Evolutionary conservation across 2,113 vertebrate genomes (phyloP).

Genomic region (Marcusenius ussheri): DNA sequence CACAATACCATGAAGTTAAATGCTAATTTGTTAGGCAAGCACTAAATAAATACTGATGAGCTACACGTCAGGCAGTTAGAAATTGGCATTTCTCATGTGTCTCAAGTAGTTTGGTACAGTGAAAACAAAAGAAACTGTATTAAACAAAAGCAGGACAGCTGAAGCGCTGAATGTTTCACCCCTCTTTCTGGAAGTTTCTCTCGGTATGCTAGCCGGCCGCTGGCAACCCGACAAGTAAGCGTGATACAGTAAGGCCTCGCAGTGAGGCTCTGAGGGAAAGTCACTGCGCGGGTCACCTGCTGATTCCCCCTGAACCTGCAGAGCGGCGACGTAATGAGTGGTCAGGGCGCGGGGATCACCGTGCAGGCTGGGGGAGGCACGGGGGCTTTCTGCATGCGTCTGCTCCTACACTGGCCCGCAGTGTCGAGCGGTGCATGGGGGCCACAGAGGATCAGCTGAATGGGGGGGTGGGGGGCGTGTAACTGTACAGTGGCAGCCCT

Average conservation of each 20-base stretch:
- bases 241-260: background rate
- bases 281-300: background rate
- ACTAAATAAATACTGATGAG: constrained; percentile 53
- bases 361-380: background rate
- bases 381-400: constrained; percentile 23
- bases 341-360: background rate
- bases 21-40: constrained; percentile 32
- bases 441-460: constrained; percentile 32
- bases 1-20: constrained; percentile 38
- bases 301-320: background rate
- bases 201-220: background rate
- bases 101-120: constrained; percentile 71
- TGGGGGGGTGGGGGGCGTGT: background rate
- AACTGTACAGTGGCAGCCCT: constrained; percentile 51
- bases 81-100: constrained; percentile 57
- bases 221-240: background rate
- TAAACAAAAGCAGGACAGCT: constrained; percentile 23
- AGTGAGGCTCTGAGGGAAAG: background rate
- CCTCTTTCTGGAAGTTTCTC: background rate
- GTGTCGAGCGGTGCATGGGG: constrained; percentile 44
- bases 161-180: background rate
- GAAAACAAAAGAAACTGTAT: constrained; percentile 38
- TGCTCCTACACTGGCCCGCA: constrained; percentile 55
- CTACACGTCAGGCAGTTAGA: constrained; percentile 55
- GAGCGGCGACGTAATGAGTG: background rate